phyloP scores from a whole-genome alignment of 2,113 vertebrate species.

The Saguinus imperator region DNA sequence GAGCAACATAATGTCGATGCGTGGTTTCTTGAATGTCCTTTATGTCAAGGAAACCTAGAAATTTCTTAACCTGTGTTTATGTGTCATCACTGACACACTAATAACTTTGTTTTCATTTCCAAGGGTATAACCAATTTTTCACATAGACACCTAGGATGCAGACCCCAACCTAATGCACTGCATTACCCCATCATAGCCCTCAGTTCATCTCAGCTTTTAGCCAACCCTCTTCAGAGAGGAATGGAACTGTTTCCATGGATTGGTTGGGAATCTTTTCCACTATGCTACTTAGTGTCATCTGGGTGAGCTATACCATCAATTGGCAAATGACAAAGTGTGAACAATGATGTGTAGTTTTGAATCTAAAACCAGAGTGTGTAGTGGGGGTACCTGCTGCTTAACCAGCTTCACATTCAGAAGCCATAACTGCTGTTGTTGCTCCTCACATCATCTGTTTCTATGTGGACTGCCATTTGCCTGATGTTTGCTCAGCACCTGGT shows the following conservation, averaged over 20 bases:
- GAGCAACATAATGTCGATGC: neutral
- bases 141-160: neutral
- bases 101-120: neutral
- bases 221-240: neutral
- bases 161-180: neutral
- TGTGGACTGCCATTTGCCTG: constrained; percentile 73
- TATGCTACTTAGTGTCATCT: neutral
- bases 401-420: constrained; percentile 36
- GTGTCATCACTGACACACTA: neutral
- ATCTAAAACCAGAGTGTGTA: constrained; percentile 24
- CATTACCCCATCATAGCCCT: neutral
- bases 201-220: neutral
- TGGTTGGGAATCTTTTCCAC: constrained; percentile 28
- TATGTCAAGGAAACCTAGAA: neutral
- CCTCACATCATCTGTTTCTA: constrained; percentile 62
- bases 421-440: constrained; percentile 26
- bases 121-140: neutral
- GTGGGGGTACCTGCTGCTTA: constrained; percentile 15
- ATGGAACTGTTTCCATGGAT: neutral
- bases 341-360: neutral
- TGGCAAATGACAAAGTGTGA: constrained; percentile 54
- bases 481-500: constrained; percentile 80
- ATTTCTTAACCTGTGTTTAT: neutral
- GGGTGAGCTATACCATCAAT: neutral
- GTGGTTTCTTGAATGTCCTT: neutral